Evolutionary conservation across 2,888 invertebrate species (phyloP).

Genomic region (Sialis lutaria): DNA sequence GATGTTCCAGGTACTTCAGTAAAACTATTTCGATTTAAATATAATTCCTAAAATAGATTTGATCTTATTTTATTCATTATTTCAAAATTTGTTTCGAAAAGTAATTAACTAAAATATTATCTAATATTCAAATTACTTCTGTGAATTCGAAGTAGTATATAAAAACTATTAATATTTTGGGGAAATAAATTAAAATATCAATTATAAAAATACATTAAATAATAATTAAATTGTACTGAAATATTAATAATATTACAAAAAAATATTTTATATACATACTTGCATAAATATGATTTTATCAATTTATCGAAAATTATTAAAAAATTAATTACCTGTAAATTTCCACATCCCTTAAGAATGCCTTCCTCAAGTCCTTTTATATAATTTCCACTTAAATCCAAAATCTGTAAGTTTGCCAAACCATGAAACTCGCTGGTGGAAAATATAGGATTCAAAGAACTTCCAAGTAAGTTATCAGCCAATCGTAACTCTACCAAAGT

Average conservation of each 20-base stretch:
- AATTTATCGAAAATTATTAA: neutral
- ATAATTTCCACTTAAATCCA: constrained; percentile 67
- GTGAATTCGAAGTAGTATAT: neutral
- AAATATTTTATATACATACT: neutral
- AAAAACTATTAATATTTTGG: neutral
- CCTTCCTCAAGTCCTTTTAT: constrained; percentile 75
- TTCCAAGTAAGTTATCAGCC: constrained; percentile 71
- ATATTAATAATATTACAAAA: neutral
- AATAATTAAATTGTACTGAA: too few species aligned
- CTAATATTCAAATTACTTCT: neutral
- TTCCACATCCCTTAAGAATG: constrained; percentile 64
- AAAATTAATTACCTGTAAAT: constrained; percentile 39
- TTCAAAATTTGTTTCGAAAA: too few species aligned
- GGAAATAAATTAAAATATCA: too few species aligned
- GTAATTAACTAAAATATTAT: too few species aligned
- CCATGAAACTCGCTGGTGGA: constrained; percentile 72
- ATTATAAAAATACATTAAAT: too few species aligned
- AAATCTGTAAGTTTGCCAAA: constrained; percentile 46
- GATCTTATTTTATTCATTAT: too few species aligned
- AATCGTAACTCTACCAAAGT: constrained; percentile 53
- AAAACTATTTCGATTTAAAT: constrained; percentile 66
- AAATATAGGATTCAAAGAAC: constrained; percentile 80
- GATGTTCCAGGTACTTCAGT: constrained; percentile 58
- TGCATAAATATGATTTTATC: neutral
- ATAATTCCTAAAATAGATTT: constrained; percentile 43